These are phyloP conservation scores for Carassius carassius DNA, from an alignment of 2,113 vertebrate species.

Conservation along the genomic window DNA sequence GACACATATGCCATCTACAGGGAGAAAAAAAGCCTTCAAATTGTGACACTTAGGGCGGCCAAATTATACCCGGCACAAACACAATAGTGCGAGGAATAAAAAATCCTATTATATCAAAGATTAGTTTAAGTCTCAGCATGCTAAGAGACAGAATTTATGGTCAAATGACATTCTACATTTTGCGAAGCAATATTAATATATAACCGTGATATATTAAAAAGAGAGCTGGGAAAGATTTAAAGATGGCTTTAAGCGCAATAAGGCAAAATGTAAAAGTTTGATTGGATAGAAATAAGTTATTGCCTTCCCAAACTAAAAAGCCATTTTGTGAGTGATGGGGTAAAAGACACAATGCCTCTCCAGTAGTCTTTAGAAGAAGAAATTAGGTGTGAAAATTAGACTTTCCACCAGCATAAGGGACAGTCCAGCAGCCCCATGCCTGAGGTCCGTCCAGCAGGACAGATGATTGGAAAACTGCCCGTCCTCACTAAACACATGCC, in stretches of 20 bases:
- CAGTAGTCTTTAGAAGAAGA: conserved; percentile 34
- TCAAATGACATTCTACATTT: conserved; percentile 63
- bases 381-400: conserved; percentile 43
- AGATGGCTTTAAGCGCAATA: conserved; percentile 51
- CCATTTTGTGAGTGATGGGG: not conserved
- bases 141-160: conserved; percentile 64
- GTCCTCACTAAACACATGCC: conserved; percentile 67
- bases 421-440: conserved; percentile 17
- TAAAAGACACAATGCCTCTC: not conserved
- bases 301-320: not conserved
- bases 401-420: conserved; percentile 32
- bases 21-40: conserved; percentile 59
- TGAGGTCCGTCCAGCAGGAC: conserved; percentile 61
- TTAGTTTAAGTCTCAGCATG: conserved; percentile 68
- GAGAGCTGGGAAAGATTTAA: conserved; percentile 66
- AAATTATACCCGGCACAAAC: conserved; percentile 77
- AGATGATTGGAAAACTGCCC: conserved; percentile 70
- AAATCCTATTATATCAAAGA: conserved; percentile 71
- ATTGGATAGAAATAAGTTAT: conserved; percentile 35
- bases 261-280: conserved; percentile 42
- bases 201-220: conserved; percentile 45
- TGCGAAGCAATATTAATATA: conserved; percentile 64
- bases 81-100: conserved; percentile 69
- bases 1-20: conserved; percentile 63
- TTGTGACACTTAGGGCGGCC: conserved; percentile 71